Evolutionary conservation across 2,888 invertebrate species (phyloP).

Genomic region (Agapetus fuscipes): DNA sequence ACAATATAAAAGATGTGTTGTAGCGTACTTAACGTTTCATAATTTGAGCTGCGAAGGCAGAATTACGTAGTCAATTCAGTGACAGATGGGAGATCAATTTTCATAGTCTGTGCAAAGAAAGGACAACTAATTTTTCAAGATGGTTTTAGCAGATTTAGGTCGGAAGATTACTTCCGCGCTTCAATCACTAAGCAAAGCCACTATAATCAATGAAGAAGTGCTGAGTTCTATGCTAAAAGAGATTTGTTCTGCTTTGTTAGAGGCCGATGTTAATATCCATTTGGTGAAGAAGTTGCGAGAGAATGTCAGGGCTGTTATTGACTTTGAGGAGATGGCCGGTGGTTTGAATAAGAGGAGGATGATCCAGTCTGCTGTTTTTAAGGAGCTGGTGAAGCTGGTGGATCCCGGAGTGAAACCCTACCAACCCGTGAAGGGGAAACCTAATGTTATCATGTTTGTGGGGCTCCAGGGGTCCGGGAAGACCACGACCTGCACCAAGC

Average conservation of each 20-base stretch:
- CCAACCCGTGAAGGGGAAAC: constrained; percentile 88
- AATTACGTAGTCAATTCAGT: no score
- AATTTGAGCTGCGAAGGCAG: no score
- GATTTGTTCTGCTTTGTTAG: constrained; percentile 92
- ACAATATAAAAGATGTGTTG: no score
- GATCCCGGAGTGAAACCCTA: constrained; percentile 97
- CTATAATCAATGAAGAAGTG: constrained; percentile 98
- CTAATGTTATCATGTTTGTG: constrained; percentile 98
- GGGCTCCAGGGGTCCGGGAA: constrained; percentile 99
- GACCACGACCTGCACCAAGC: constrained; percentile 98
- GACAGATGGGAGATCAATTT: no score
- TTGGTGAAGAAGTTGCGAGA: constrained; percentile 92
- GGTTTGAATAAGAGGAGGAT: constrained; percentile 96
- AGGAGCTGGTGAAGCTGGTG: constrained; percentile 94
- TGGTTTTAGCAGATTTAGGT: constrained; percentile 99
- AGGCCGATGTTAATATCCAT: constrained; percentile 95
- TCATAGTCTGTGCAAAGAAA: no score
- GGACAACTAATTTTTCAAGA: no score
- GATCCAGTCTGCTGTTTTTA: constrained; percentile 98
- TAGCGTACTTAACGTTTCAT: no score
- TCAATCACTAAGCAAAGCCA: constrained; percentile 94
- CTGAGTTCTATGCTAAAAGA: constrained; percentile 99
- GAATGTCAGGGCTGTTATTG: constrained; percentile 95
- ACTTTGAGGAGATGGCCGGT: constrained; percentile 99
- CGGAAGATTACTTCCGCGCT: constrained; percentile 98